Percentiles rank a stretch among this genome's conserved stretches.
phyloP scores from a whole-genome alignment of 1,140 invertebrate genomes.

The Spodoptera litura region DNA sequence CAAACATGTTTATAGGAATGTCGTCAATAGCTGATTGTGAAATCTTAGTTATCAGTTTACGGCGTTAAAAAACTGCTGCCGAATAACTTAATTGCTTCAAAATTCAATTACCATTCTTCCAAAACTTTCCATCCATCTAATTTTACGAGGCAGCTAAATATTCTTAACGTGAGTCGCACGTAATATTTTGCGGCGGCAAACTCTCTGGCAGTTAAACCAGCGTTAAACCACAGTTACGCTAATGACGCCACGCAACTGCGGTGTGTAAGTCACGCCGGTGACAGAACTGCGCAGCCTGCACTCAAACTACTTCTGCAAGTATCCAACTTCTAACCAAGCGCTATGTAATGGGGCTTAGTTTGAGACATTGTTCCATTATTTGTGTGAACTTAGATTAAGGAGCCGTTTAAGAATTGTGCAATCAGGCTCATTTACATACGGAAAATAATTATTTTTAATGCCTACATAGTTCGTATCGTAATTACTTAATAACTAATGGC shows the following conservation, averaged over 20 bases:
- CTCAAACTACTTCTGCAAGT: conserved; percentile 37
- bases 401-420: too few species aligned
- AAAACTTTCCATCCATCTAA: too few species aligned
- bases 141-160: background rate
- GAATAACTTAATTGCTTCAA: too few species aligned
- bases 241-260: conserved; percentile 48
- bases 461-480: too few species aligned
- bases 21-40: too few species aligned
- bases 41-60: too few species aligned
- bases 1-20: too few species aligned
- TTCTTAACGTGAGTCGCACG: conserved; percentile 24
- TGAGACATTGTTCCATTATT: conserved; percentile 16
- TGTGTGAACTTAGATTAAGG: background rate
- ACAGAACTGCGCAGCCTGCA: conserved; percentile 23
- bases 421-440: too few species aligned
- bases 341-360: conserved; percentile 18
- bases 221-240: conserved; percentile 54
- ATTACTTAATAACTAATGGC: too few species aligned
- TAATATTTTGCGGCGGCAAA: conserved; percentile 11
- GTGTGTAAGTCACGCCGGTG: conserved; percentile 30
- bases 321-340: conserved; percentile 32
- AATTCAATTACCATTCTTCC: too few species aligned
- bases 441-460: too few species aligned
- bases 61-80: too few species aligned
- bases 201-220: conserved; percentile 47